Conservation (phyloP, 2,113 vertebrate species). For the Aspiorhynchus laticeps region DNA sequence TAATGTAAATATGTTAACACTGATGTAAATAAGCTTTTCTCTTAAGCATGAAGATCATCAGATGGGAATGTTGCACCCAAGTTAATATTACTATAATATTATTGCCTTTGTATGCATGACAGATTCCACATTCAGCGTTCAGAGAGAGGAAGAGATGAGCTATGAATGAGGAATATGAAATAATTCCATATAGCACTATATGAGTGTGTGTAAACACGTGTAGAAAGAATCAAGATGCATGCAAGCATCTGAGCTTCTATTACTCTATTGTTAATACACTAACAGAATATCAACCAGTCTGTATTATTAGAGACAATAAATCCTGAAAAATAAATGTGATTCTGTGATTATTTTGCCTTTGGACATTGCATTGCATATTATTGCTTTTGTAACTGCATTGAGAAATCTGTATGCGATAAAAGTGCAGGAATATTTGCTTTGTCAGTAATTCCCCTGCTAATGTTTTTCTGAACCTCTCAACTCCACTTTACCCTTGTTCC, state of each 20-base stretch:
- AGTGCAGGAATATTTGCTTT: neutral
- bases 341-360: neutral
- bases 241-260: neutral
- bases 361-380: neutral
- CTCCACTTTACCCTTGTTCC: neutral
- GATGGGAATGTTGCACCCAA: neutral
- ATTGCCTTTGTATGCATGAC: slow-evolving; percentile 29
- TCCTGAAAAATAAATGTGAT: neutral
- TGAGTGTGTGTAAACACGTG: slow-evolving; percentile 21
- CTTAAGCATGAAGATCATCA: slow-evolving; percentile 6
- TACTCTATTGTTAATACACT: slow-evolving; percentile 29
- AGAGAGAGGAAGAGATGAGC: neutral
- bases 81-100: neutral
- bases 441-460: neutral
- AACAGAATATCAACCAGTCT: slow-evolving; percentile 15
- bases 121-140: neutral
- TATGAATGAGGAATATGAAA: neutral
- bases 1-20: slow-evolving; percentile 6
- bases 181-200: neutral
- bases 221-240: neutral
- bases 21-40: slow-evolving; percentile 26
- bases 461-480: neutral
- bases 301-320: slow-evolving; percentile 38
- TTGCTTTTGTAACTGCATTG: neutral
- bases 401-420: neutral